Conservation (phyloP, 2,113 vertebrate genomes). For the Nothoprocta pentlandii region DNA sequence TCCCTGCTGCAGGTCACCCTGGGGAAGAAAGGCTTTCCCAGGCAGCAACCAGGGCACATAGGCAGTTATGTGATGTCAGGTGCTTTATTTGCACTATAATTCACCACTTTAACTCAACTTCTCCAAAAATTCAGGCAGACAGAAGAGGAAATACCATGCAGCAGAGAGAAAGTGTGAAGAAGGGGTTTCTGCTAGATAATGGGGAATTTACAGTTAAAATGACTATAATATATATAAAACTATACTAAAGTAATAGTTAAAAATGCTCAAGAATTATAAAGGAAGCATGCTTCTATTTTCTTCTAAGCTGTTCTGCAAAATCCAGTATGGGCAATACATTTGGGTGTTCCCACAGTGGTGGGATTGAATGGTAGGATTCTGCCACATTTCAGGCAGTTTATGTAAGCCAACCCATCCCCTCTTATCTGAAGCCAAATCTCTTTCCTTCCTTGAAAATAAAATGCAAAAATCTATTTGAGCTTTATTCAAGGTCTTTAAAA, state of each 20-base stretch:
- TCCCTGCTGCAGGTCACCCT: neutral
- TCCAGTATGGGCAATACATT: neutral
- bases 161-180: neutral
- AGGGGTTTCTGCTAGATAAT: constrained; percentile 27
- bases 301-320: neutral
- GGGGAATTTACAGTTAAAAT: neutral
- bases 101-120: constrained; percentile 15
- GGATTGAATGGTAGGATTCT: neutral
- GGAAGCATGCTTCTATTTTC: neutral
- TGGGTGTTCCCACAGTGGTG: neutral
- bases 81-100: neutral
- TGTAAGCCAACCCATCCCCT: neutral
- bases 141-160: constrained; percentile 55
- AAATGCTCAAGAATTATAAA: neutral
- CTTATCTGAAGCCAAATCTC: neutral
- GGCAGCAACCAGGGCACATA: neutral
- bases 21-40: neutral
- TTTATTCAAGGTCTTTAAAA: neutral
- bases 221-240: too few species aligned
- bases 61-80: neutral
- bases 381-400: accelerated
- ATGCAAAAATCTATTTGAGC: neutral
- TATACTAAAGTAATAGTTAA: neutral
- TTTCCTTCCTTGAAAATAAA: neutral
- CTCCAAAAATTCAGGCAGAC: constrained; percentile 55